Evolutionary conservation across 2,888 invertebrate species (phyloP).

Genomic region (Hololepta plana): DNA sequence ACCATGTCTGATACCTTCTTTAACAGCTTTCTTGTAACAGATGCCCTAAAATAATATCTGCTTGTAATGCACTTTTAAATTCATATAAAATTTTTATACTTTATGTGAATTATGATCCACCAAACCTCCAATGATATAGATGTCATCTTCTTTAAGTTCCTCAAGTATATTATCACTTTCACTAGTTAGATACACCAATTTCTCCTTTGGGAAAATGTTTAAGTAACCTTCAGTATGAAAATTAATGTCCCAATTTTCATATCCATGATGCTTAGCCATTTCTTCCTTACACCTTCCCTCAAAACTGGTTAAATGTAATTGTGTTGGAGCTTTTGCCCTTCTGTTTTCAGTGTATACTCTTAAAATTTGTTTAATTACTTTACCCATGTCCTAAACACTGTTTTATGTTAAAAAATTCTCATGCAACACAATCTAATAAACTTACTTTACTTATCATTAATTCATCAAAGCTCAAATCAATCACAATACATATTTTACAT

Average conservation of each 20-base stretch:
- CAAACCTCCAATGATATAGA: conserved; percentile 91
- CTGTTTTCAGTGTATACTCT: conserved; percentile 84
- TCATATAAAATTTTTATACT: conserved; percentile 25
- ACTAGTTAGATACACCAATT: conserved; percentile 79
- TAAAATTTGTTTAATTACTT: conserved; percentile 78
- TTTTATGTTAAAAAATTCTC: not conserved
- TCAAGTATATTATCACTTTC: conserved; percentile 81
- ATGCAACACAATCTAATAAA: conserved; percentile 1
- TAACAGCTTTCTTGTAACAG: conserved; percentile 64
- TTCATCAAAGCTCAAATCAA: conserved; percentile 84
- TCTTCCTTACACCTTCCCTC: conserved; percentile 51
- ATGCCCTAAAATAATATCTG: conserved; percentile 42
- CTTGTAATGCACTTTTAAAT: conserved; percentile 5
- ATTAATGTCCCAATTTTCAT: conserved; percentile 79
- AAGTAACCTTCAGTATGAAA: conserved; percentile 49
- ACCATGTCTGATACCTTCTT: conserved; percentile 62
- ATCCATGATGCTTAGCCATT: conserved; percentile 70
- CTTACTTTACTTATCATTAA: conserved; percentile 54
- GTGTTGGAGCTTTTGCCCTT: conserved; percentile 57
- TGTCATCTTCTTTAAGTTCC: conserved; percentile 51
- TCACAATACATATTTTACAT: conserved; percentile 52
- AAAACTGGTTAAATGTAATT: conserved; percentile 69
- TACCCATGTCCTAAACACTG: conserved; percentile 49
- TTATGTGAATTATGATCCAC: conserved; percentile 96
- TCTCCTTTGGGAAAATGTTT: conserved; percentile 54